Evolutionary conservation across 2,888 invertebrate genomes (phyloP).

Genomic region (Phengaris arion): DNA sequence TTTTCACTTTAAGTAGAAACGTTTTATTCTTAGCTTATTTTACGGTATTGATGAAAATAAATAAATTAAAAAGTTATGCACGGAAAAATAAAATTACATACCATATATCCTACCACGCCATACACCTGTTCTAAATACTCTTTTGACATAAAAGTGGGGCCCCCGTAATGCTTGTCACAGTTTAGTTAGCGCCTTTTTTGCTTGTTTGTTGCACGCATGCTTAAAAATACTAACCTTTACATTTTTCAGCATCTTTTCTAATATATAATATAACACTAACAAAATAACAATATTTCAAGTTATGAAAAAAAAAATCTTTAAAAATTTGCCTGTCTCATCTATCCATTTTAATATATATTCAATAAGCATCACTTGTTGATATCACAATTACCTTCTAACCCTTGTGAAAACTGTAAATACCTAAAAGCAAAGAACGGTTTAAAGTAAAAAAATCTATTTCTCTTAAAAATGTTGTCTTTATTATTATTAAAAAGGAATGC

Average conservation of each 20-base stretch:
- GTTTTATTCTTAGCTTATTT: neutral
- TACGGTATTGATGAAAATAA: neutral
- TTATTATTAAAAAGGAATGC: neutral
- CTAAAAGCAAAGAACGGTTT: neutral
- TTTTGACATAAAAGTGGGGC: slow-evolving; percentile 41
- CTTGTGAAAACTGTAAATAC: neutral
- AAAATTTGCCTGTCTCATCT: slow-evolving; percentile 30
- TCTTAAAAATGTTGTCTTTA: neutral
- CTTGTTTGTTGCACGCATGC: slow-evolving; percentile 75
- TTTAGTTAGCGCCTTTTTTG: slow-evolving; percentile 64
- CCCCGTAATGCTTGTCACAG: slow-evolving; percentile 67
- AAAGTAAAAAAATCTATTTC: neutral
- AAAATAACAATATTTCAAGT: slow-evolving; percentile 39
- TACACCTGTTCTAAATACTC: neutral
- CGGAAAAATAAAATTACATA: neutral
- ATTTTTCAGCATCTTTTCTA: slow-evolving; percentile 76
- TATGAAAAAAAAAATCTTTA: neutral
- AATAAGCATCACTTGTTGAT: neutral
- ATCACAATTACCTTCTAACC: neutral
- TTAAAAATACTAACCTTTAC: slow-evolving; percentile 71
- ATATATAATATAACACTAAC: slow-evolving; percentile 70
- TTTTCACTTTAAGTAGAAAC: neutral
- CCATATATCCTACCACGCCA: neutral
- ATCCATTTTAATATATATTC: neutral
- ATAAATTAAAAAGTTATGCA: no score